Percentiles rank a stretch among this genome's conserved stretches.
Evolutionary conservation across 1,140 invertebrate genomes (phyloP).

Genomic region (Zaprionus ghesquierei): DNA sequence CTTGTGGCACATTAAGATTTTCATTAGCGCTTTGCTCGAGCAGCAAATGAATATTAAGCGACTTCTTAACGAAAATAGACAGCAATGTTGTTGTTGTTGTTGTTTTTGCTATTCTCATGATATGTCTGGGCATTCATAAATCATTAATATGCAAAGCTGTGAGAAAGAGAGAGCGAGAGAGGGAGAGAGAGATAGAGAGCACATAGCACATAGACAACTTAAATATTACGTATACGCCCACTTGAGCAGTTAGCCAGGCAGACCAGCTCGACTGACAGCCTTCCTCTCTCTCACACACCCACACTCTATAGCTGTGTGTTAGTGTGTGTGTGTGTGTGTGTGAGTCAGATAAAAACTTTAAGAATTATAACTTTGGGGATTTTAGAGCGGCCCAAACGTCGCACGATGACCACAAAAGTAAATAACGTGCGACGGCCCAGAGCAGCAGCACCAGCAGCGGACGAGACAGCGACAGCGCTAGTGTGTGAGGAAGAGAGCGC

Average conservation of each 20-base stretch:
- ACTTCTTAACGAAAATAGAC: conserved; percentile 71
- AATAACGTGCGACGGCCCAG: conserved; percentile 55
- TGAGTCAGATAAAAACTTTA: conserved; percentile 72
- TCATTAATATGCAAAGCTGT: conserved; percentile 70
- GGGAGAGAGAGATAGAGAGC: conserved; percentile 4
- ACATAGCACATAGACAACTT: conserved; percentile 19
- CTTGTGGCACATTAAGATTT: conserved; percentile 51
- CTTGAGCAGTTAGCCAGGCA: conserved; percentile 58
- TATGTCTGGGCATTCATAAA: conserved; percentile 57
- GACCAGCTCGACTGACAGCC: conserved; percentile 9
- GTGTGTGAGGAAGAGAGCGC: conserved; percentile 16
- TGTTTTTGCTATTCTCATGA: conserved; percentile 34
- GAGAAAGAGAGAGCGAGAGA: not conserved
- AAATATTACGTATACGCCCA: conserved; percentile 71
- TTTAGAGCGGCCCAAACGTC: conserved; percentile 47
- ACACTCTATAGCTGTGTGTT: not conserved
- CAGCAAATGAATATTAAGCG: conserved; percentile 71
- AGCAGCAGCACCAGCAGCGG: conserved; percentile 11
- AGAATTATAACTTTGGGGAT: conserved; percentile 80
- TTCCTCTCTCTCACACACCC: not conserved
- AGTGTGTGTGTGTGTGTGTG: conserved; percentile 34
- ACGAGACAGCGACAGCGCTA: conserved; percentile 13
- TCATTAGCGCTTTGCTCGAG: conserved; percentile 55
- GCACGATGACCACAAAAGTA: conserved; percentile 78
- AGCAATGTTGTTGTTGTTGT: conserved; percentile 27